Percentiles rank a stretch among this genome's conserved stretches.
These are phyloP conservation scores for Odontothrips loti DNA, from an alignment of 2,888 invertebrate species.

Conservation along the genomic window DNA sequence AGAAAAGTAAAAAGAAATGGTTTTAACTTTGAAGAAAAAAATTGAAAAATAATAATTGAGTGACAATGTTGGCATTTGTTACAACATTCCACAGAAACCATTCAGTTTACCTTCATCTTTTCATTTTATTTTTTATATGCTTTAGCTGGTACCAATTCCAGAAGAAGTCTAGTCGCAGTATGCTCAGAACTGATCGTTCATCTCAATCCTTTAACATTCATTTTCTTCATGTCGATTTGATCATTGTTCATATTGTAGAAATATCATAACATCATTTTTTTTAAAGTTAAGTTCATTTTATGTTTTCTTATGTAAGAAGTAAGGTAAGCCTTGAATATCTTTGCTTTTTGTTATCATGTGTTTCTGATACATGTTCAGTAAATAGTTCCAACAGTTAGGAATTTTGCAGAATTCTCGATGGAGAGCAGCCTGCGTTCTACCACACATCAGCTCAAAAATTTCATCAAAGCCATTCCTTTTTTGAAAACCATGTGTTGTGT, in stretches of 20 bases:
- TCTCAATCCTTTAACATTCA: neutral
- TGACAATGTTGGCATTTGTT: neutral
- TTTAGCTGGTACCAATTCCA: neutral
- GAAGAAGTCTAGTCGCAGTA: neutral
- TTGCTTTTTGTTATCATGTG: neutral
- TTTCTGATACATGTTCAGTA: neutral
- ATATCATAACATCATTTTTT: neutral
- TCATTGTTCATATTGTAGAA: neutral
- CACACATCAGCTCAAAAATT: neutral
- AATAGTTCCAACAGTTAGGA: neutral
- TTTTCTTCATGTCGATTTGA: neutral
- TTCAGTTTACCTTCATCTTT: neutral
- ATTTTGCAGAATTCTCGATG: neutral
- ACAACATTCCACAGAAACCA: neutral
- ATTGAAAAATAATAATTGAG: neutral
- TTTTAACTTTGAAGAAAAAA: conserved; percentile 41
- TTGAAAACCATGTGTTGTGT: neutral
- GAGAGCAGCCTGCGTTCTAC: neutral
- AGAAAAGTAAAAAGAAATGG: conserved; percentile 53
- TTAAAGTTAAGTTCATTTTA: neutral
- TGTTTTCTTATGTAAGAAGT: neutral
- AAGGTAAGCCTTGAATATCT: neutral
- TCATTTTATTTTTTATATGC: neutral
- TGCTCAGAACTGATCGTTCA: neutral
- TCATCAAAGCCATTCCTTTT: too few relatives aligned